Conservation (phyloP, 2,888 invertebrate species). For the Scaptomyza reducta region DNA sequence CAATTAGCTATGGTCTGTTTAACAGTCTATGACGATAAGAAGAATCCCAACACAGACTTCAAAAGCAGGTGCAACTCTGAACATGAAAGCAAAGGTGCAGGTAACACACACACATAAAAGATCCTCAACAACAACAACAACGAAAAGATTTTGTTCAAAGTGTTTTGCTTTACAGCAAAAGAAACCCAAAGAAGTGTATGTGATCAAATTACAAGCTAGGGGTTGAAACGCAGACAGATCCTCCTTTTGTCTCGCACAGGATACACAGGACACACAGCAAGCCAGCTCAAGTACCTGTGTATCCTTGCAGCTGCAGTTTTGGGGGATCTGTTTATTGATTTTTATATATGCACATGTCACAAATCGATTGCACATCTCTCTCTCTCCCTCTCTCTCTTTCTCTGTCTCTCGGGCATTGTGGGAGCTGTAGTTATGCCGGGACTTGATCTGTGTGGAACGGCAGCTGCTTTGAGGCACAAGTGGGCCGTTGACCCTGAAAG, state of each 20-base stretch:
- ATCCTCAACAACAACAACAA: background rate
- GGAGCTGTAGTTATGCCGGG: slow-evolving; percentile 39
- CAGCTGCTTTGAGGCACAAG: slow-evolving; percentile 62
- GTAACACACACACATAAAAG: slow-evolving; percentile 14
- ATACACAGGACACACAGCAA: slow-evolving; percentile 1
- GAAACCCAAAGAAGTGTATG: background rate
- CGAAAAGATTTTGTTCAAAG: slow-evolving; percentile 9
- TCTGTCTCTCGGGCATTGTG: slow-evolving; percentile 3
- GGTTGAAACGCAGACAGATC: slow-evolving; percentile 18
- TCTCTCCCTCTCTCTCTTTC: background rate
- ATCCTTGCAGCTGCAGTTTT: slow-evolving; percentile 45
- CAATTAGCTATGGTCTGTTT: slow-evolving; percentile 27
- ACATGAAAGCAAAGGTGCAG: slow-evolving; percentile 14
- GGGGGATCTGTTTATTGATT: slow-evolving; percentile 58
- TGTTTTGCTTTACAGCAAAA: slow-evolving; percentile 4
- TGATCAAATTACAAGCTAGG: slow-evolving; percentile 22
- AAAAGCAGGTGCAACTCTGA: slow-evolving; percentile 34
- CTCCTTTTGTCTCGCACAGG: slow-evolving; percentile 9
- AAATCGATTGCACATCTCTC: slow-evolving; percentile 39
- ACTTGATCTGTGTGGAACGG: slow-evolving; percentile 42
- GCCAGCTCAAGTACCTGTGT: slow-evolving; percentile 23
- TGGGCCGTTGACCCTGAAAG: slow-evolving; percentile 72
- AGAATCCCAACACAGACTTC: slow-evolving; percentile 6
- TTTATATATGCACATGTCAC: slow-evolving; percentile 50
- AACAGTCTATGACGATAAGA: slow-evolving; percentile 27